These are phyloP conservation scores for Argyresthia goedartella DNA, from an alignment of 2,888 invertebrate genomes.

Conservation along the genomic window DNA sequence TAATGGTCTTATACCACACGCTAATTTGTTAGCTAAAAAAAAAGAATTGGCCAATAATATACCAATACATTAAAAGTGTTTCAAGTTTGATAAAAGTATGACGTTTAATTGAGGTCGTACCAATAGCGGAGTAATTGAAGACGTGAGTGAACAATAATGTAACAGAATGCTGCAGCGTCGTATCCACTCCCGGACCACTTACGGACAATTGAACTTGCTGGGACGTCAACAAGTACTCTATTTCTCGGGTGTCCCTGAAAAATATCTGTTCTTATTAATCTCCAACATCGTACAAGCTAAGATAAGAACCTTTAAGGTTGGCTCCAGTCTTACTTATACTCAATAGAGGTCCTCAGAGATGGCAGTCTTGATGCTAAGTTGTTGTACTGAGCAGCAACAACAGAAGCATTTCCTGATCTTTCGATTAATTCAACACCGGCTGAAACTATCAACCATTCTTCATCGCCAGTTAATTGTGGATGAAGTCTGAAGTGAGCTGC, in stretches of 20 bases:
- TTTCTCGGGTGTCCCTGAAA: slow-evolving; percentile 74
- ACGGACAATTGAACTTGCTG: slow-evolving; percentile 53
- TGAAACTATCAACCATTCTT: slow-evolving; percentile 47
- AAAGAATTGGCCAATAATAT: not conserved
- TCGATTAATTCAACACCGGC: slow-evolving; percentile 42
- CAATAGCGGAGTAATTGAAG: slow-evolving; percentile 50
- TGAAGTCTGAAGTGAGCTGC: slow-evolving; percentile 46
- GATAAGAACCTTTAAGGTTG: not conserved
- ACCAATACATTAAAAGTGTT: too few species aligned
- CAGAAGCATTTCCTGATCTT: slow-evolving; percentile 35
- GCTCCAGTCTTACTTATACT: slow-evolving; percentile 70
- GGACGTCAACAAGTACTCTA: slow-evolving; percentile 76
- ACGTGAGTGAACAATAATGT: slow-evolving; percentile 49
- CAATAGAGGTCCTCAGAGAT: slow-evolving; percentile 67
- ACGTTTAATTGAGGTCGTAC: slow-evolving; percentile 27
- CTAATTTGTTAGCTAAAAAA: slow-evolving; percentile 38
- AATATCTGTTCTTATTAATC: not conserved
- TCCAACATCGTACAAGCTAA: not conserved
- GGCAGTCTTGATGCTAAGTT: slow-evolving; percentile 75
- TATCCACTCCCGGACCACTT: slow-evolving; percentile 36
- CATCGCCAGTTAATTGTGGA: slow-evolving; percentile 18
- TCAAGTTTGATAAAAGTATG: not conserved
- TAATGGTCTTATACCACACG: slow-evolving; percentile 53
- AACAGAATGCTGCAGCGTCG: slow-evolving; percentile 41
- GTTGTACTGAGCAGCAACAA: slow-evolving; percentile 72